Base-by-base conservation (phyloP, 2,888 invertebrate species). In the Phalera bucephala region DNA sequence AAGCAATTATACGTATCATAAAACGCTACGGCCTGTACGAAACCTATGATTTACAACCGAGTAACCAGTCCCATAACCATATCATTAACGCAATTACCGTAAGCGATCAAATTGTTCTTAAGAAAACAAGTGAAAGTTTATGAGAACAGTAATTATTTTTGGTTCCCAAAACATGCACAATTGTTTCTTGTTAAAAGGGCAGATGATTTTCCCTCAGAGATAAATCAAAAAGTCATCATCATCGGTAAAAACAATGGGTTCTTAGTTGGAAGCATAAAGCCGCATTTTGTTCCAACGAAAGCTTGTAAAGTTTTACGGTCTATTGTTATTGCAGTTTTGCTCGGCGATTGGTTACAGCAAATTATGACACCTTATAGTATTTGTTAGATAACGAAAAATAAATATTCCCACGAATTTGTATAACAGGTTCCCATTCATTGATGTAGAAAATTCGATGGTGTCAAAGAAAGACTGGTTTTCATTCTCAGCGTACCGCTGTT, bases 81-180 rank as follows among this genome's bases (percentile, higher is more conserved):
- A n/a, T n/a, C 17, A 55, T 58, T 52, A 54, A 44, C 35, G 36
- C 14, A 47, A 53, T 60, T 63, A 54, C 60, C 33, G 40, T 63
- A 64, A 68, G 52, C 35, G 57, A 55, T 59, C 60, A 62, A 68
- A 61, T 65, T 67, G 58, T 61, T 50, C 22, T 51, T 52, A 62
- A 54, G 48, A 65, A 58, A 50, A 39, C 45, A 61, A 72, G 77
- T 66, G 77, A 77, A 77, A 77, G 77, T 71, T 45, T 45, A 43
- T 39, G 55, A 60, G 51, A 45, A 50, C 28, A 12, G 40, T 47
- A 48, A 56, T 59, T 33, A 60, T 26, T 32, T 37, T 33, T 34
- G 31, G 37, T 34, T 46, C 45, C 32, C 44, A 54, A 54, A 46
- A 49, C 14, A 45, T 36, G 15, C 27, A 36, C 37, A 49, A 40